Percentiles rank a stretch among this genome's conserved stretches.
These are phyloP conservation scores for Cetoscarus ocellatus DNA, from an alignment of 2,797 vertebrate genomes.

Conservation along the genomic window DNA sequence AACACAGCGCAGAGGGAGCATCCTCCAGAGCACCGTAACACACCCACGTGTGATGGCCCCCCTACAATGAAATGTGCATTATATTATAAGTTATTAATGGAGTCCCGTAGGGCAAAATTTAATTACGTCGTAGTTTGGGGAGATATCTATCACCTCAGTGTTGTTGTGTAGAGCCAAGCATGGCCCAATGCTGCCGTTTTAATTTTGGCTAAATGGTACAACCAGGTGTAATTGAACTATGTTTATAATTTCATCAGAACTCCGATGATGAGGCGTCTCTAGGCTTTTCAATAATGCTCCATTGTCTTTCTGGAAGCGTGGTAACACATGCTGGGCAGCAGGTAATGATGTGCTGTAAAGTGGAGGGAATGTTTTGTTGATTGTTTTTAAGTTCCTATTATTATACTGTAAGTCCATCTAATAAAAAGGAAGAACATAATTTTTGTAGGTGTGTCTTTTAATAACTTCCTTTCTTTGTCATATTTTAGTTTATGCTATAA, in stretches of 20 bases:
- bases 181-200: constrained; percentile 67
- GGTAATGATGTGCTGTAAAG: not conserved
- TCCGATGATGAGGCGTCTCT: constrained; percentile 67
- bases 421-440: no score
- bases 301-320: constrained; percentile 23
- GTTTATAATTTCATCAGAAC: constrained; percentile 78
- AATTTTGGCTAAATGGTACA: constrained; percentile 70
- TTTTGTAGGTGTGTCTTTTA: no score
- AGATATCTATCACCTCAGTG: constrained; percentile 53
- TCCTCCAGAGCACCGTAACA: constrained; percentile 69
- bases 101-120: constrained; percentile 79
- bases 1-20: constrained; percentile 17
- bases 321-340: constrained; percentile 6
- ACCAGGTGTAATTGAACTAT: constrained; percentile 66
- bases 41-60: constrained; percentile 65
- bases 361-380: not conserved
- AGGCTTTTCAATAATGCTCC: constrained; percentile 40
- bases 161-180: constrained; percentile 59
- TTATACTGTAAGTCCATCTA: not conserved
- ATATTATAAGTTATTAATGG: constrained; percentile 83
- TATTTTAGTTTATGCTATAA: no score
- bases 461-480: no score
- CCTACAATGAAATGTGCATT: constrained; percentile 83
- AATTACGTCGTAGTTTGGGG: constrained; percentile 79
- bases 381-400: constrained; percentile 2